Conservation (phyloP, 2,888 invertebrate species). For the Andrena bicolor region DNA sequence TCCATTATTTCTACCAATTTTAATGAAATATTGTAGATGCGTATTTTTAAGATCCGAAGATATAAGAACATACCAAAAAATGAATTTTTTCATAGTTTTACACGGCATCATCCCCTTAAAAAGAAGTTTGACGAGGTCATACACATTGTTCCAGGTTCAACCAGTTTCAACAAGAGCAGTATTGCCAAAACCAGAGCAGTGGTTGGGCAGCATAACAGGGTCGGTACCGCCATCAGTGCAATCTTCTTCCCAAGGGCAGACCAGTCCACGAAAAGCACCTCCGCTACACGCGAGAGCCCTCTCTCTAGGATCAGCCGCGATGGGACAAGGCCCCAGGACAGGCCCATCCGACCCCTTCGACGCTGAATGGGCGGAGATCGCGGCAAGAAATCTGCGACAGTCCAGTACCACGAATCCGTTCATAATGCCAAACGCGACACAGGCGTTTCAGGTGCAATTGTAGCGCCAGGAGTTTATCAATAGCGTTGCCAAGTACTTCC, state of each 20-base stretch:
- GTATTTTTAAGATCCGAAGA: too few relatives aligned
- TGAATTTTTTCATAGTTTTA: too few relatives aligned
- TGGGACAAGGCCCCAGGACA: slow-evolving; percentile 69
- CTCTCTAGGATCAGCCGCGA: slow-evolving; percentile 86
- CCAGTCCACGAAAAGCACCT: slow-evolving; percentile 86
- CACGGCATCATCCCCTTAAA: too few relatives aligned
- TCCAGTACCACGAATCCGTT: slow-evolving; percentile 88
- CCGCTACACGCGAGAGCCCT: slow-evolving; percentile 86
- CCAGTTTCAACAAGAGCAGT: slow-evolving; percentile 83
- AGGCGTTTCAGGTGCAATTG: slow-evolving; percentile 88
- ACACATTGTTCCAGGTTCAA: slow-evolving; percentile 78
- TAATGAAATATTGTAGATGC: too few relatives aligned
- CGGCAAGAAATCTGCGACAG: slow-evolving; percentile 86
- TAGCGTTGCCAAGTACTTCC: slow-evolving; percentile 80
- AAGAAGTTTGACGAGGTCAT: slow-evolving; percentile 11
- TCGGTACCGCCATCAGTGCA: slow-evolving; percentile 85
- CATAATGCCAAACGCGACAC: slow-evolving; percentile 86
- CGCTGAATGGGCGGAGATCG: slow-evolving; percentile 92
- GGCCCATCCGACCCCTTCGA: slow-evolving; percentile 90
- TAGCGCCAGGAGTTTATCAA: slow-evolving; percentile 84
- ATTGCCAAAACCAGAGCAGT: slow-evolving; percentile 93
- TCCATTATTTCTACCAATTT: too few relatives aligned
- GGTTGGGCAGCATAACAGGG: slow-evolving; percentile 91
- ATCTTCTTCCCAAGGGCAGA: slow-evolving; percentile 75
- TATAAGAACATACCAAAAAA: too few relatives aligned